Evolutionary conservation across 2,888 invertebrate genomes (phyloP), one percentile per base, ranked within the genome.

Genomic region (Euplexia lucipara): DNA sequence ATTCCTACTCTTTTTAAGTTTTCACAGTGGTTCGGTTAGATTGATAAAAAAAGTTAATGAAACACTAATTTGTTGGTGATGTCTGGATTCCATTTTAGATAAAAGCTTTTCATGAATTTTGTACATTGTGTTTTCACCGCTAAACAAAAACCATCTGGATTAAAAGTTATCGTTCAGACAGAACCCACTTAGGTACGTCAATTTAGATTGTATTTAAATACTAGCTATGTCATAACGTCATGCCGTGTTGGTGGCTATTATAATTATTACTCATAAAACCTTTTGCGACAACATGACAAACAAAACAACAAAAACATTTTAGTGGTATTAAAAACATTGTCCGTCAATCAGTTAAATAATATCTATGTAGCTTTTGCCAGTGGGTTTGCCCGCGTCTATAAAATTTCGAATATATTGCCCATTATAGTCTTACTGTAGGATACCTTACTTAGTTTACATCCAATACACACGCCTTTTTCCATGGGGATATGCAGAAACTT

Each of bases 231-330:
- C 32, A 22, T 37, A 26, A 20, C 42, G 0, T 44, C 3, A 22
- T 61, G 8, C 12, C 47, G 8, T 47, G 12, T 26, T 54, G 0
- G 3, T 37, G 12, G 2, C 16, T 32, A n/a, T n/a, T n/a, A n/a
- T n/a, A n/a, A n/a, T n/a, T 26, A 67, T 20, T 35, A 37, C 44
- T 45, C 64, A 20, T 64, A 64, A 71, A 63, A 51, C 49, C 34
- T 49, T n/a, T 34, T 34, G 42, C 22, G 10, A 14, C 18, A 30
- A 8, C 32, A 1, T 5, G 8, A 52, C 34, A 72, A 65, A 68
- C 66, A 68, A 72, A 68, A 35, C 72, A 22, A 72, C 65, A 72
- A 68, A n/a, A 71, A 47, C 41, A 66, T 71, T 68, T 68, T 68
- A 68, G 42, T 42, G 53, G 41, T 42, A 70, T 74, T 74, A 70